A percentile compares a stretch with the other conserved stretches of the same genome.
Evolutionary conservation across 2,888 invertebrate genomes (phyloP).

Genomic region (Drosophila mettleri): DNA sequence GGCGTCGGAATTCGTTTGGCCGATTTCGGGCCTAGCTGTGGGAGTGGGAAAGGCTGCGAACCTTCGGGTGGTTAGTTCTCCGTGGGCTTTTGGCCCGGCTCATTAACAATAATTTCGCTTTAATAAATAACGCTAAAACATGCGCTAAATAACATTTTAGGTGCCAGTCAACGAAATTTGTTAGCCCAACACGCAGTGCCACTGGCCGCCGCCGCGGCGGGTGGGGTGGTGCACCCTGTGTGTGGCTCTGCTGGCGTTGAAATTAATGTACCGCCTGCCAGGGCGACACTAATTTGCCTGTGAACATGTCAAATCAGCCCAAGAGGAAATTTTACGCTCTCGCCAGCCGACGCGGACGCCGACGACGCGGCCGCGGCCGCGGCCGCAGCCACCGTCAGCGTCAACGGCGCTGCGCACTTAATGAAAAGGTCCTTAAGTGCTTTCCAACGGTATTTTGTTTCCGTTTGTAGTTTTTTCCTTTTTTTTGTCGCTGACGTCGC

Average conservation of each 20-base stretch:
- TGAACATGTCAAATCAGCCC: slow-evolving; percentile 81
- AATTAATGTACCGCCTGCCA: slow-evolving; percentile 74
- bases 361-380: slow-evolving; percentile 13
- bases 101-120: slow-evolving; percentile 81
- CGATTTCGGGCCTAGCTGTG: slow-evolving; percentile 1
- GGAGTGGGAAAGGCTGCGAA: slow-evolving; percentile 1
- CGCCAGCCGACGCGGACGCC: slow-evolving; percentile 15
- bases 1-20: slow-evolving; percentile 63
- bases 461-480: slow-evolving; percentile 77
- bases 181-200: slow-evolving; percentile 61
- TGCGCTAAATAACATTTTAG: slow-evolving; percentile 80
- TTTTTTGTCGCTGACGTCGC: slow-evolving; percentile 44
- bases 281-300: slow-evolving; percentile 80
- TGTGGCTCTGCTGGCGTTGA: slow-evolving; percentile 52
- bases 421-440: slow-evolving; percentile 83
- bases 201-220: neutral
- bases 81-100: slow-evolving; percentile 38
- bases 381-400: slow-evolving; percentile 12
- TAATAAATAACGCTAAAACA: slow-evolving; percentile 81
- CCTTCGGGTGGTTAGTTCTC: slow-evolving; percentile 4
- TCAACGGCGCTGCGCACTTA: slow-evolving; percentile 65
- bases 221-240: slow-evolving; percentile 5
- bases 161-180: slow-evolving; percentile 59
- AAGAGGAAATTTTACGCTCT: slow-evolving; percentile 75
- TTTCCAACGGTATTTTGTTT: slow-evolving; percentile 84